phyloP scores from a whole-genome alignment of 2,888 invertebrate genomes.

The Sicus ferrugineus region DNA sequence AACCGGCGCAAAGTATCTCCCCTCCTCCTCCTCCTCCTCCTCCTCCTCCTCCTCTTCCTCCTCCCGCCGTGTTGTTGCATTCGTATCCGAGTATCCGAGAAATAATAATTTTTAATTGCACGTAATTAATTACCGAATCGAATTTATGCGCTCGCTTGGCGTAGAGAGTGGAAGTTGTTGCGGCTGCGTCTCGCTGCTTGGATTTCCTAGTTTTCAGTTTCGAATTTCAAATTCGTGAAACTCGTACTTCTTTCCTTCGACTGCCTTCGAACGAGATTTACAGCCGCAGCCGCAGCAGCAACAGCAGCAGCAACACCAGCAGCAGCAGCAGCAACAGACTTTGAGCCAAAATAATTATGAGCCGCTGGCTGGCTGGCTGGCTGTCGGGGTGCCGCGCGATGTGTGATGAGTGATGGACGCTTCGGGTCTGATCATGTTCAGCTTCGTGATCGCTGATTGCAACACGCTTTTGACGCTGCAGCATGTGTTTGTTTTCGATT shows the following conservation, averaged over 20 bases:
- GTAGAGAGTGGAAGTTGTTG: constrained; percentile 35
- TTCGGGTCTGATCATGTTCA: constrained; percentile 26
- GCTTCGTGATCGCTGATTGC: constrained; percentile 27
- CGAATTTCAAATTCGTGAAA: constrained; percentile 6
- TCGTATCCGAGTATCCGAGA: constrained; percentile 28
- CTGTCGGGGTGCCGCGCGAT: background rate
- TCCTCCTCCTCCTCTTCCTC: background rate
- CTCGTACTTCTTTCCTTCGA: background rate
- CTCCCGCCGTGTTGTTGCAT: background rate
- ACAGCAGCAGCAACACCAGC: too few species aligned
- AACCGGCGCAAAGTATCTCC: constrained; percentile 6
- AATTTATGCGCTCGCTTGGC: constrained; percentile 36
- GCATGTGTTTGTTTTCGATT: background rate
- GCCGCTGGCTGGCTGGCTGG: too few species aligned
- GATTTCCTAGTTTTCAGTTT: constrained; percentile 32
- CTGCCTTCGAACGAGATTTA: constrained; percentile 16
- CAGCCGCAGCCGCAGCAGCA: too few species aligned
- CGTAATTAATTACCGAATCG: constrained; percentile 38
- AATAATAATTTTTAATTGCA: constrained; percentile 36
- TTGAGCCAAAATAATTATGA: constrained; percentile 9
- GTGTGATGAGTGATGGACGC: constrained; percentile 7
- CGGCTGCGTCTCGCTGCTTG: constrained; percentile 11
- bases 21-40: background rate
- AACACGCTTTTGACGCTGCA: constrained; percentile 1
- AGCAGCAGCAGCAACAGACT: too few species aligned